Base-by-base conservation (phyloP, 30 jellyfish, hydroid and myxozoan species). In the Aurelia coerulea region DNA sequence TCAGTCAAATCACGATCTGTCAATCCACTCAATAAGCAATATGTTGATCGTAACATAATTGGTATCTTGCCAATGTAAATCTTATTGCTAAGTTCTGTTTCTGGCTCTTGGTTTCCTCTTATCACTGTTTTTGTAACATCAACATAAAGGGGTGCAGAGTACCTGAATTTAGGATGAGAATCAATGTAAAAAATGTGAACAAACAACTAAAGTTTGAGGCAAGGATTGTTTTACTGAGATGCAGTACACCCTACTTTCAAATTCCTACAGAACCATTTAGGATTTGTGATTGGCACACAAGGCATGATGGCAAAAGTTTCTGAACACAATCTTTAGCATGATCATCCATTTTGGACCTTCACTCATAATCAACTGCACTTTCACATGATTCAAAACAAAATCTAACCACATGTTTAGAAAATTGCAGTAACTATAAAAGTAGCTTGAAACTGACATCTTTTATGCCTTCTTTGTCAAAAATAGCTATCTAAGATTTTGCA, bases 61-160 rank as follows among this genome's bases (percentile, higher is more conserved):
- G 99, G 99, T 2, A 96, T 96, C 86, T 96, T 96, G 73, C 99
- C 99, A 32, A 96, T 91, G 86, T 91, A 91, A 41, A 96, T 89
- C 81, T 96, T 96, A 35, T 91, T 84, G 75, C 88, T 96, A 46
- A 80, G 92, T 72, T 96, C 98, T 19, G 98, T 85, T 76, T 92
- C 98, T 84, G 97, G 99, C 12, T 88, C 96, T 53, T 79, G 96
- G 50, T 88, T 98, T 19, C 94, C 88, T 65, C 85, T 80, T 16
- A 90, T 91, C 62, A 88, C 90, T 16, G 99, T 91, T 68, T 96
- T 92, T 54, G 97, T 91, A 10, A 96, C 95, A 78, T 96, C 99
- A 42, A 91, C 98, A 88, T 91, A 92, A 52, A 96, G 83, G 17
- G 99, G 98, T 2, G 99, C 98, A 34, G 98, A 91, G 88, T 96